A percentile compares a stretch with the other conserved stretches of the same genome.
phyloP scores from a whole-genome alignment of 2,888 invertebrate genomes.

The Caenorhabditis zanzibari region DNA sequence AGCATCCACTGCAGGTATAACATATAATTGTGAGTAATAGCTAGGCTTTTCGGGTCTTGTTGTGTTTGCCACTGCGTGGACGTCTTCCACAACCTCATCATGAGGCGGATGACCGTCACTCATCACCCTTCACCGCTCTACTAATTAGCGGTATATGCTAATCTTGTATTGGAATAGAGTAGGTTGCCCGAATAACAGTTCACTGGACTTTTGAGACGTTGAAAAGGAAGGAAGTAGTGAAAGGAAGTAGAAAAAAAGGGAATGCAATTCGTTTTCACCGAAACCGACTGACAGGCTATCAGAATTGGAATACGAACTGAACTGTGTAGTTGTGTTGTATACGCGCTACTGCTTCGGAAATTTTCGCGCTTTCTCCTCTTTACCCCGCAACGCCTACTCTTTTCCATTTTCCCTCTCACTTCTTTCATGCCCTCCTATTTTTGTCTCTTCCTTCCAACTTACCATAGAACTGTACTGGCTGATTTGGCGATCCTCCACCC shows the following conservation, averaged over 20 bases:
- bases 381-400: slow-evolving; percentile 48
- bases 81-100: slow-evolving; percentile 12
- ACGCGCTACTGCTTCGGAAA: slow-evolving; percentile 59
- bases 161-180: slow-evolving; percentile 5
- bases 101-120: slow-evolving; percentile 50
- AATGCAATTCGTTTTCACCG: slow-evolving; percentile 37
- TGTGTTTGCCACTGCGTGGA: slow-evolving; percentile 7
- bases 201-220: background rate
- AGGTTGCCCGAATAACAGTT: slow-evolving; percentile 5
- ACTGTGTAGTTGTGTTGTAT: slow-evolving; percentile 59
- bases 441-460: slow-evolving; percentile 76
- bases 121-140: slow-evolving; percentile 37
- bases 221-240: slow-evolving; percentile 14
- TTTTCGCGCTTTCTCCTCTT: slow-evolving; percentile 52
- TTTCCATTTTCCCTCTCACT: slow-evolving; percentile 25
- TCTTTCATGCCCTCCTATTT: background rate
- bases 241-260: slow-evolving; percentile 24
- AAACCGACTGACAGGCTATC: slow-evolving; percentile 60
- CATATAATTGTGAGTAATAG: slow-evolving; percentile 82
- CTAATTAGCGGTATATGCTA: slow-evolving; percentile 47
- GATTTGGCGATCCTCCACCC: slow-evolving; percentile 94
- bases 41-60: slow-evolving; percentile 51
- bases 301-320: slow-evolving; percentile 59
- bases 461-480: slow-evolving; percentile 97
- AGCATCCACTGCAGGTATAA: slow-evolving; percentile 91